Evolutionary conservation across 2,888 invertebrate species (phyloP), one percentile per base, ranked within the genome.

Genomic region (Agrotis segetum): DNA sequence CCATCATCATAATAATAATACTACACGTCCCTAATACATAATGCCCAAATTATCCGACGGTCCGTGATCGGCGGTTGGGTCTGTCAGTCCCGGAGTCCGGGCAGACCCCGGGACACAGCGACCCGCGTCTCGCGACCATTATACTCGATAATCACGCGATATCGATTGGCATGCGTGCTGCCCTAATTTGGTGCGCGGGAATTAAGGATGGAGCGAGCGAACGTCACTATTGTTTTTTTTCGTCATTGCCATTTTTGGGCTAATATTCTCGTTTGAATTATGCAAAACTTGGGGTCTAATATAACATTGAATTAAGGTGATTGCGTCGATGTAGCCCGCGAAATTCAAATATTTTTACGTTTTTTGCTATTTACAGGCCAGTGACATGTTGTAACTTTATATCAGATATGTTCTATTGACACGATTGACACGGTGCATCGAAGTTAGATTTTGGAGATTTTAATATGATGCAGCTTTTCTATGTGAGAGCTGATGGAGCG

Each of bases 91-190:
- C 66, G 65, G 56, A 56, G 56, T 34, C 56, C 34, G 56, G n/a
- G 34, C 56, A 34, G 56, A 56, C 34, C 84, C 59, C 83, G 83
- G 81, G 81, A 74, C 85, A 87, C 84, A 85, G 82, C 83, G 74
- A 80, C 79, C 83, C 81, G 81, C 73, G 67, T 62, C 73, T 79
- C 83, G 83, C 68, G 77, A 86, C 90, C 91, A 92, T 94, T 93
- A 94, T 94, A 88, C 88, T 90, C 94, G 93, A 94, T 95, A 93
- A 95, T 94, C 94, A 94, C 94, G 93, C 92, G 90, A 94, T 95
- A 95, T 94, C 93, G 94, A 95, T 93, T 90, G 88, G 82, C 88
- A 90, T 91, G 92, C 92, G 92, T 92, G 92, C 92, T 87, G 88
- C 92, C 89, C 92, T 92, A 93, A 93, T 92, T 91, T 88, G 82